A percentile compares a stretch with the other conserved stretches of the same genome.
These are phyloP conservation scores for Iselma pallidipennis DNA, from an alignment of 2,888 invertebrate genomes.

Conservation along the genomic window DNA sequence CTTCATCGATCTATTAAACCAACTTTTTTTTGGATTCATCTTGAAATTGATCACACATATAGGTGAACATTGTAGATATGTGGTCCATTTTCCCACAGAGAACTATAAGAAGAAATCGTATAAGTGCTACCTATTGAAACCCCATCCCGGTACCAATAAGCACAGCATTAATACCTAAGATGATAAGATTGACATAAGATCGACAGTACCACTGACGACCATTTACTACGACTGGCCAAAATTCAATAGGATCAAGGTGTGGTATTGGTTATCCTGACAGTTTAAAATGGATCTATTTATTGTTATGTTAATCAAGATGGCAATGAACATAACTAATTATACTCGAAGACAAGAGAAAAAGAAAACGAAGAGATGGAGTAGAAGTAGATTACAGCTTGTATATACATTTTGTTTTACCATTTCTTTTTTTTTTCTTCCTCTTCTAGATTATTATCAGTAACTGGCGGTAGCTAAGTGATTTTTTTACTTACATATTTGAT, in stretches of 20 bases:
- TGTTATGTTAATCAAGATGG: conserved; percentile 49
- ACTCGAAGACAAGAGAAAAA: conserved; percentile 5
- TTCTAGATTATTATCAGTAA: conserved; percentile 25
- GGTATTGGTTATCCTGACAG: conserved; percentile 37
- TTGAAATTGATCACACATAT: no score
- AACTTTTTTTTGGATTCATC: no score
- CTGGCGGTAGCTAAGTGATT: conserved; percentile 39
- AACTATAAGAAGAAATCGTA: no score
- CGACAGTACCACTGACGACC: conserved; percentile 23
- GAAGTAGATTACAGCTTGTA: conserved; percentile 8
- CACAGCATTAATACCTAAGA: conserved; percentile 19
- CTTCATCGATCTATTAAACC: no score
- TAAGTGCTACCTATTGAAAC: no score
- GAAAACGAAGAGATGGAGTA: neutral
- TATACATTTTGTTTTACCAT: conserved; percentile 35
- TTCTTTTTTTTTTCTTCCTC: conserved; percentile 25
- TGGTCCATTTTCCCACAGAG: no score
- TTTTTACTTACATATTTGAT: conserved; percentile 32
- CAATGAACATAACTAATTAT: conserved; percentile 46
- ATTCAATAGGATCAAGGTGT: conserved; percentile 30
- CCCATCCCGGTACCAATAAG: no score
- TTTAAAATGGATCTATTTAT: conserved; percentile 45
- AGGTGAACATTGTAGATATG: no score
- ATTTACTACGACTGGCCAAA: conserved; percentile 26
- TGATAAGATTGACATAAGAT: conserved; percentile 24